Evolutionary conservation across 2,888 invertebrate genomes (phyloP), one percentile per base, ranked within the genome.

Genomic region (Polyploca ridens): DNA sequence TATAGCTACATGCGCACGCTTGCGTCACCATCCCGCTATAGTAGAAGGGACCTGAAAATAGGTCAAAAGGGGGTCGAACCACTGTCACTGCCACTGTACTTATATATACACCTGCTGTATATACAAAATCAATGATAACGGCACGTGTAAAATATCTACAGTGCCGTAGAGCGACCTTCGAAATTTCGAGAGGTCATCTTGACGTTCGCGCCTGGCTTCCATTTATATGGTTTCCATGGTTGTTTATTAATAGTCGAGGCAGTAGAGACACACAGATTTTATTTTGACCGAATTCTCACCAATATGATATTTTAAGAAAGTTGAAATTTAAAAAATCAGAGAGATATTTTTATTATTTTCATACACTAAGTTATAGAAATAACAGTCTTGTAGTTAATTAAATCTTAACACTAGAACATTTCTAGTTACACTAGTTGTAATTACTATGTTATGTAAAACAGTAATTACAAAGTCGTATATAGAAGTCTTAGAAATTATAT

Each of bases 11-110:
- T 66, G 71, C 73, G 81, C 82, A 76, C 79, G 85, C 79, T 88
- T 90, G 88, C 91, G 91, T 92, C 90, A 91, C 82, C 77, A 76
- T 80, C 82, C 84, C 84, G 84, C 79, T 82, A 27, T 27, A 71
- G 74, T 76, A 86, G 79, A 86, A 89, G 89, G 90, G 87, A 87
- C 85, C 83, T 77, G 89, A 85, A 93, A 90, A 89, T 93, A 90
- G 93, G 93, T 93, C 93, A 92, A 87, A 87, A 85, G 88, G 90
- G 93, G 92, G 90, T 88, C 91, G 86, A 84, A 80, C 88, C 91
- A 90, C 90, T 91, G 91, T 91, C 91, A 90, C 90, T 91, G 90
- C 78, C 90, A 89, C 64, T 69, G 71, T 68, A 72, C 69, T 66
- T 65, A 74, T 78, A 73, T 73, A 69, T 63, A 74, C 73, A 73